A percentile compares a stretch with the other conserved stretches of the same genome.
phyloP scores from a whole-genome alignment of 2,113 vertebrate genomes.

The Scomber japonicus region DNA sequence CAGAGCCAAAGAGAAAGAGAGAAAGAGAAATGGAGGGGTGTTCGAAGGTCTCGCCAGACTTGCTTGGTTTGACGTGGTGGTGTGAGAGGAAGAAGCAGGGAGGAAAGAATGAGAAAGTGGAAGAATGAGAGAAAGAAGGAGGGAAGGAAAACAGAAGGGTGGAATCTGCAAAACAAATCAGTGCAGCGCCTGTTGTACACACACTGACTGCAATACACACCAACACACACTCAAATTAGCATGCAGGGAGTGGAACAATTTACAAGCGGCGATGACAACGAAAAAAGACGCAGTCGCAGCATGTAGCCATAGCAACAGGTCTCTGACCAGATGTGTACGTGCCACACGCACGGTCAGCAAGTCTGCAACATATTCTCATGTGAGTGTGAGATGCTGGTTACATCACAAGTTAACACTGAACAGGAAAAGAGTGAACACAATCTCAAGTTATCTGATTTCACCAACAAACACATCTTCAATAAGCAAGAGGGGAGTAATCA shows the following conservation, averaged over 20 bases:
- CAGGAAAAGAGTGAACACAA: no score
- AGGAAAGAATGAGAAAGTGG: constrained; percentile 30
- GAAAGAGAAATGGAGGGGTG: constrained; percentile 21
- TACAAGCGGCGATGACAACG: constrained; percentile 10
- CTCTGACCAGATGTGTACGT: constrained; percentile 18
- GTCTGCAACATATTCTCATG: constrained; percentile 21
- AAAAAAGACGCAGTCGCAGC: constrained; percentile 1
- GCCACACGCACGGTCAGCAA: constrained; percentile 35
- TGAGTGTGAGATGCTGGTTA: constrained; percentile 31
- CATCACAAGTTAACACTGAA: no score
- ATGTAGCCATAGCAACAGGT: constrained; percentile 34
- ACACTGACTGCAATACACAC: neutral
- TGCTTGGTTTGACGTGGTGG: constrained; percentile 50
- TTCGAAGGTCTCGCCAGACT: constrained; percentile 41
- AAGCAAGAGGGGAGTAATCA: no score
- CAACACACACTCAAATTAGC: neutral
- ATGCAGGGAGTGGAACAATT: constrained; percentile 15
- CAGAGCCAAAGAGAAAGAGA: constrained; percentile 13
- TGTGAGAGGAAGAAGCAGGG: constrained; percentile 26
- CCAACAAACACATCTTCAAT: no score
- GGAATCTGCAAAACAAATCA: constrained; percentile 65
- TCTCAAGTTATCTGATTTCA: no score
- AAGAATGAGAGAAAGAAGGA: neutral
- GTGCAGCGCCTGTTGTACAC: neutral
- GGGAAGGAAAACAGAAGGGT: constrained; percentile 3